Percentiles rank a stretch among this genome's conserved stretches.
phyloP scores from a whole-genome alignment of 2,797 vertebrate species.

The Macropodus opercularis region DNA sequence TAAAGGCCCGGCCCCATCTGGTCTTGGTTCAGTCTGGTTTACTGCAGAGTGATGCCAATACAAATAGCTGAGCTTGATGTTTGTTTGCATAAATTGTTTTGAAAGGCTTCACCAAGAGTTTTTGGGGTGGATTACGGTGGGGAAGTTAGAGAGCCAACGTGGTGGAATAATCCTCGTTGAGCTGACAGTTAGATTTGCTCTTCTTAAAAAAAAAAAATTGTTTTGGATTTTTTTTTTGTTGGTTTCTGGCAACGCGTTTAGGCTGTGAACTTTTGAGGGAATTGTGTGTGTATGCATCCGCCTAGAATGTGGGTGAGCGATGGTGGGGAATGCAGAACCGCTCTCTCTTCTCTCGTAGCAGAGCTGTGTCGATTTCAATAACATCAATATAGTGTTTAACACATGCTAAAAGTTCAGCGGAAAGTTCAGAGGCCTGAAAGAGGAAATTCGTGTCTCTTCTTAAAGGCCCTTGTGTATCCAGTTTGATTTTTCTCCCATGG shows the following conservation, averaged over 20 bases:
- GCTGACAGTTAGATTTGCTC: constrained; percentile 78
- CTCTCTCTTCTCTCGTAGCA: constrained; percentile 57
- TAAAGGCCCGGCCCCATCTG: constrained; percentile 84
- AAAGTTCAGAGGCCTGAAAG: constrained; percentile 59
- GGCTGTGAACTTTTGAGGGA: constrained; percentile 68
- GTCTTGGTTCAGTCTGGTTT: constrained; percentile 92
- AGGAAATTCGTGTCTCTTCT: constrained; percentile 57
- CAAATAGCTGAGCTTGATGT: constrained; percentile 95
- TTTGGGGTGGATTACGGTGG: constrained; percentile 88
- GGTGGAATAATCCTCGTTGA: constrained; percentile 76
- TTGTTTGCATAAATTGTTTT: constrained; percentile 99
- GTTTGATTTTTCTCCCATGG: constrained; percentile 61
- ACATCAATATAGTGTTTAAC: constrained; percentile 68
- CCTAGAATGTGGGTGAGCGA: constrained; percentile 30
- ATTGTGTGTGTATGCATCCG: constrained; percentile 16
- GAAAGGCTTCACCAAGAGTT: constrained; percentile 92
- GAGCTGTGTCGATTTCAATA: constrained; percentile 73
- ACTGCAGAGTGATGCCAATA: constrained; percentile 92
- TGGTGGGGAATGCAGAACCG: constrained; percentile 46
- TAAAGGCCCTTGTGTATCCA: constrained; percentile 60
- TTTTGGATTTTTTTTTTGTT: constrained; percentile 66
- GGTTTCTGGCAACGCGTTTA: constrained; percentile 65
- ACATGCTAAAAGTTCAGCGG: constrained; percentile 67
- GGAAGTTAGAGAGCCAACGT: constrained; percentile 76
- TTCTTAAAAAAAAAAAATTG: constrained; percentile 68